Percentiles rank a stretch among this genome's conserved stretches.
Conservation (phyloP, 2,888 invertebrate species). For the Nomada fabriciana region DNA sequence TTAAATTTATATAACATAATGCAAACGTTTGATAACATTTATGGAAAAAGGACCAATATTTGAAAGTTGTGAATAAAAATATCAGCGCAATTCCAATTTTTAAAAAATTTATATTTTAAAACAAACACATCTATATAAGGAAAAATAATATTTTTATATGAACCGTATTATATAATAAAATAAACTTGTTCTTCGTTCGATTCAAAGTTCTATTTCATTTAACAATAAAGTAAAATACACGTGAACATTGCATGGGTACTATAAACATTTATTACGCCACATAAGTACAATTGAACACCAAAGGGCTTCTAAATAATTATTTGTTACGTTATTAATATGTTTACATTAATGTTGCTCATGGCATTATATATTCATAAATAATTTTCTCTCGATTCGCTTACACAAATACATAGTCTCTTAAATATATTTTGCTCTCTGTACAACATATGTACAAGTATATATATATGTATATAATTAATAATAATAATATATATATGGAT, state of each 20-base stretch:
- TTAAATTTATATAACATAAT: slow-evolving; percentile 1
- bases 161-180: too few relatives aligned
- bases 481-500: slow-evolving; percentile 45
- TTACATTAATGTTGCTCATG: slow-evolving; percentile 59
- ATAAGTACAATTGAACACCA: slow-evolving; percentile 84
- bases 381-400: slow-evolving; percentile 71
- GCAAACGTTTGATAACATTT: slow-evolving; percentile 22
- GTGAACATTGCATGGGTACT: slow-evolving; percentile 72
- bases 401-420: slow-evolving; percentile 78
- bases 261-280: slow-evolving; percentile 84
- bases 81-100: not conserved
- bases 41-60: not conserved
- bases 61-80: not conserved
- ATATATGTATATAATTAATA: slow-evolving; percentile 51
- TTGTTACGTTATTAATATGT: slow-evolving; percentile 68
- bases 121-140: not conserved
- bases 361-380: slow-evolving; percentile 76
- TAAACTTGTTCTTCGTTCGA: too few relatives aligned
- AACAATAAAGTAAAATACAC: slow-evolving; percentile 15
- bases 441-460: slow-evolving; percentile 75
- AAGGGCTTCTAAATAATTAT: slow-evolving; percentile 81
- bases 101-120: not conserved
- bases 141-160: too few relatives aligned
- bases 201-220: not conserved
- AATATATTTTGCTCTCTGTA: slow-evolving; percentile 80